phyloP scores from a whole-genome alignment of 1,140 invertebrate genomes.

The Neuroterus valhalla region DNA sequence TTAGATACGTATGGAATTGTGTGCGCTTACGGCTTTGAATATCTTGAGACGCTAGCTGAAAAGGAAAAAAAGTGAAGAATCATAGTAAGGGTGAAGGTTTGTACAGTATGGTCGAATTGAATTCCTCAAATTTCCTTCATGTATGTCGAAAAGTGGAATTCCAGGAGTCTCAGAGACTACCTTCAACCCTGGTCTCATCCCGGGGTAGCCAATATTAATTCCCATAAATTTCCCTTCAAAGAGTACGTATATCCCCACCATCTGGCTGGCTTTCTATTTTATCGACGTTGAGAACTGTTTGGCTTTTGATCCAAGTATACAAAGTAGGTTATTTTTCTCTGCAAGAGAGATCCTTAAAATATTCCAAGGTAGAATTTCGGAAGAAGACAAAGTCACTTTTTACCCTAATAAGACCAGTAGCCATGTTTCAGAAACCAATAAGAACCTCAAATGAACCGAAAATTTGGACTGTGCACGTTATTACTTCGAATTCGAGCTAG shows the following conservation, averaged over 20 bases:
- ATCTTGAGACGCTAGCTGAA: conserved; percentile 34
- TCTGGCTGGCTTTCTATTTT: conserved; percentile 47
- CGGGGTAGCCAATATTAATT: conserved; percentile 74
- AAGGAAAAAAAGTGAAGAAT: conserved; percentile 27
- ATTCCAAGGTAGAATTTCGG: neutral
- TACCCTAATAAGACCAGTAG: neutral
- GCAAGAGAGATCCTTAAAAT: conserved; percentile 19
- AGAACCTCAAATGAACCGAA: too few species aligned
- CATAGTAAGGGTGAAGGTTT: conserved; percentile 34
- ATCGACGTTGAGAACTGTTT: conserved; percentile 61
- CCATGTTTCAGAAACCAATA: too few species aligned
- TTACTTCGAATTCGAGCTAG: too few species aligned
- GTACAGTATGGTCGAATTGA: conserved; percentile 70
- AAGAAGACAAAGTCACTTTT: conserved; percentile 14
- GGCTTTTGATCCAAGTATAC: conserved; percentile 72
- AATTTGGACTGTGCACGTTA: too few species aligned
- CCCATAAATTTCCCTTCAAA: conserved; percentile 76
- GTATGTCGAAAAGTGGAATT: conserved; percentile 72
- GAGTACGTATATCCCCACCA: conserved; percentile 59
- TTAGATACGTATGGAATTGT: conserved; percentile 54
- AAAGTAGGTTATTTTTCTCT: conserved; percentile 71
- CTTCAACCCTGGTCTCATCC: conserved; percentile 50
- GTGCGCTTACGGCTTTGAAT: conserved; percentile 42
- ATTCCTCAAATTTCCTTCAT: conserved; percentile 75
- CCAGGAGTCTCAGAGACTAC: conserved; percentile 67